Percentiles rank a stretch among this genome's conserved stretches.
phyloP scores from a whole-genome alignment of 2,888 invertebrate genomes.

The Smittia aterrima region DNA sequence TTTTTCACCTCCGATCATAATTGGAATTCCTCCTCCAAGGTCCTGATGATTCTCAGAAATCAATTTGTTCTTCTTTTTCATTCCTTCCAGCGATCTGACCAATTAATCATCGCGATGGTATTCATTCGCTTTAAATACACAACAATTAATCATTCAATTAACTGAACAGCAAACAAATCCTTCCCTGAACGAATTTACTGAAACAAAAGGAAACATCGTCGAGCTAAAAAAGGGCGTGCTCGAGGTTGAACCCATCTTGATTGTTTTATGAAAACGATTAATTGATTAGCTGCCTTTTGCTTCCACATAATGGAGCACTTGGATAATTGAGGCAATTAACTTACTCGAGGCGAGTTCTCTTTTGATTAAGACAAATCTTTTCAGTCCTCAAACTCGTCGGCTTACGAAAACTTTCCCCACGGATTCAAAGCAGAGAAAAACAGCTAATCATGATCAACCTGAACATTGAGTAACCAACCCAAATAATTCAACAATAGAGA shows the following conservation, averaged over 20 bases:
- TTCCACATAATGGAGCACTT: constrained; percentile 34
- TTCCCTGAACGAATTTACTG: constrained; percentile 10
- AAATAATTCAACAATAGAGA: not conserved
- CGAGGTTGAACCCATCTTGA: constrained; percentile 8
- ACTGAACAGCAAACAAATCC: constrained; percentile 27
- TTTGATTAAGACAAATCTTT: not conserved
- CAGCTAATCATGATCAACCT: not conserved
- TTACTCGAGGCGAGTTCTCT: not conserved
- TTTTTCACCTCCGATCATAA: constrained; percentile 21
- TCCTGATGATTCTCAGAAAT: constrained; percentile 39
- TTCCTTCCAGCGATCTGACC: constrained; percentile 24
- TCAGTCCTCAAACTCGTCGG: not conserved
- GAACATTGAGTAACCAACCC: not conserved
- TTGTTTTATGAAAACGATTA: constrained; percentile 2
- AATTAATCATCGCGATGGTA: constrained; percentile 37
- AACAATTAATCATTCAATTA: constrained; percentile 41
- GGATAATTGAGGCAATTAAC: constrained; percentile 6
- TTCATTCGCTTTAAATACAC: constrained; percentile 35
- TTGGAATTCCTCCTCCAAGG: constrained; percentile 5
- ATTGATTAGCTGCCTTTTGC: constrained; percentile 41
- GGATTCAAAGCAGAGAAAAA: too few relatives aligned
- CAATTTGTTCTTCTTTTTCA: constrained; percentile 25
- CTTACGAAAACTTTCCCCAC: not conserved
- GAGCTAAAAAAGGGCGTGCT: constrained; percentile 38
- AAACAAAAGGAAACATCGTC: constrained; percentile 39